phyloP scores from a whole-genome alignment of 2,888 invertebrate genomes.

The Portevinia maculata region DNA sequence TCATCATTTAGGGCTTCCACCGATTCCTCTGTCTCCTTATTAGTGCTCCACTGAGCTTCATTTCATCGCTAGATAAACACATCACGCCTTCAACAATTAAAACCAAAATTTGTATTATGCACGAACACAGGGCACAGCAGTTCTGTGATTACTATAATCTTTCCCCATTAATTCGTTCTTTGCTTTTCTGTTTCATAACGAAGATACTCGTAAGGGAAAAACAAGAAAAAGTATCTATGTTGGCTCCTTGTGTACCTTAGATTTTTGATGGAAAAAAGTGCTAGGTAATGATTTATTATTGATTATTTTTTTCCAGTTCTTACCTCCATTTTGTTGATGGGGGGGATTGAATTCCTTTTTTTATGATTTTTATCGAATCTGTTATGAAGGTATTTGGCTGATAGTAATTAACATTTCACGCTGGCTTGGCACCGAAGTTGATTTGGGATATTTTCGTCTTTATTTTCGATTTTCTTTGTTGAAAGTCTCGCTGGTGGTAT shows the following conservation, averaged over 20 bases:
- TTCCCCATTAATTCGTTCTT: constrained; percentile 35
- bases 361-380: constrained; percentile 27
- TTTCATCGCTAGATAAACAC: constrained; percentile 26
- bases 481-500: constrained; percentile 28
- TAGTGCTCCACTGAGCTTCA: neutral
- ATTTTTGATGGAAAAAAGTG: constrained; percentile 27
- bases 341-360: constrained; percentile 16
- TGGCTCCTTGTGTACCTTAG: constrained; percentile 9
- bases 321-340: neutral
- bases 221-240: constrained; percentile 39
- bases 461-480: constrained; percentile 36
- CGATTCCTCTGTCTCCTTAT: constrained; percentile 1
- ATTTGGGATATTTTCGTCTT: constrained; percentile 10
- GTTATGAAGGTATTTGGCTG: constrained; percentile 54
- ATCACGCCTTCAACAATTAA: constrained; percentile 64
- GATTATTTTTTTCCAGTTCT: constrained; percentile 9
- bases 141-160: constrained; percentile 56
- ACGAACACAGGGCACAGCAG: constrained; percentile 56
- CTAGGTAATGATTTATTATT: constrained; percentile 64
- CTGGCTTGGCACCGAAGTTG: constrained; percentile 57
- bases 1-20: constrained; percentile 42
- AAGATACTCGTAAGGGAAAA: too few relatives aligned
- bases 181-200: constrained; percentile 11
- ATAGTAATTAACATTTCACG: constrained; percentile 67
- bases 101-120: constrained; percentile 69